Evolutionary conservation across 1,140 invertebrate species (phyloP).

Genomic region (Globodera rostochiensis): DNA sequence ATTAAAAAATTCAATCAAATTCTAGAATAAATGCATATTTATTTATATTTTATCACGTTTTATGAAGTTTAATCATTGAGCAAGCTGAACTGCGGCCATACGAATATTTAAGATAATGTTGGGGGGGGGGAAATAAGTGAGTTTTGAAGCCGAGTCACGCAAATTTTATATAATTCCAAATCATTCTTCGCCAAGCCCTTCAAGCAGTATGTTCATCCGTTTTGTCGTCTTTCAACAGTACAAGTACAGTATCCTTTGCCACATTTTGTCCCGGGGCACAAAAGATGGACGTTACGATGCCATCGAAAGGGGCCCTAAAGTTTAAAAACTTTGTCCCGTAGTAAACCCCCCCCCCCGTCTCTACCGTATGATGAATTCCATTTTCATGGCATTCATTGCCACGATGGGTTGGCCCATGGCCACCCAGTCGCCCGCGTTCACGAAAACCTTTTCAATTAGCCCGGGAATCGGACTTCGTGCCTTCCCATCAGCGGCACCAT

Average conservation of each 20-base stretch:
- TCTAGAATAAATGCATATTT: too few relatives aligned
- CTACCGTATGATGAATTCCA: conserved; percentile 75
- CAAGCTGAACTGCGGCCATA: too few relatives aligned
- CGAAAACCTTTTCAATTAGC: conserved; percentile 85
- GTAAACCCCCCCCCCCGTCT: background rate
- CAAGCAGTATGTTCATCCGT: background rate
- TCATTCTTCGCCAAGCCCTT: background rate
- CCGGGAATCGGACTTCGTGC: conserved; percentile 88
- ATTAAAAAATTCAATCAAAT: too few relatives aligned
- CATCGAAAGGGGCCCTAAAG: conserved; percentile 55
- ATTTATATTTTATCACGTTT: too few relatives aligned
- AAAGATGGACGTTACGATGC: conserved; percentile 42
- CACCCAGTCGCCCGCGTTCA: conserved; percentile 78
- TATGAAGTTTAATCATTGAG: too few relatives aligned
- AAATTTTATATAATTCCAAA: too few relatives aligned
- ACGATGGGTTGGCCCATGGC: conserved; percentile 81
- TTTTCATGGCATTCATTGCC: conserved; percentile 97
- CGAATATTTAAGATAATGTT: too few relatives aligned
- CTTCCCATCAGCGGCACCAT: conserved; percentile 67
- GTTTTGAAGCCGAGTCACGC: too few relatives aligned
- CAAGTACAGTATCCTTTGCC: conserved; percentile 52
- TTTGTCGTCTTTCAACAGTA: conserved; percentile 20
- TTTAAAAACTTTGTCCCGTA: background rate
- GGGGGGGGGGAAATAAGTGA: too few relatives aligned
- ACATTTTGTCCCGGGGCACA: conserved; percentile 56